A percentile compares a stretch with the other conserved stretches of the same genome.
phyloP scores from a whole-genome alignment of 30 jellyfish, hydroid and myxozoan genomes.

The Mastigias papua region DNA sequence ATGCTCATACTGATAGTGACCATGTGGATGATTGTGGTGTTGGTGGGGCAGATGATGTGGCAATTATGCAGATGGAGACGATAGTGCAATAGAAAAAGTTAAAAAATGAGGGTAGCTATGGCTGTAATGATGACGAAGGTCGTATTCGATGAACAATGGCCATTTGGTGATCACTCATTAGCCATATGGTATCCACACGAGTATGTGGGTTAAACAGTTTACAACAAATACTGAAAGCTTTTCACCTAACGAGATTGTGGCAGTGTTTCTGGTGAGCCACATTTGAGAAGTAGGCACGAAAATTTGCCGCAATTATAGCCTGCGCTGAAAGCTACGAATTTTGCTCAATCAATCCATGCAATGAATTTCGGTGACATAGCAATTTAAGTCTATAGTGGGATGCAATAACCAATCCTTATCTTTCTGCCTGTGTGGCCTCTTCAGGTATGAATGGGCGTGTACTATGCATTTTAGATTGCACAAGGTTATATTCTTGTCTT shows the following conservation, averaged over 20 bases:
- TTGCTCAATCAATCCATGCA: background rate
- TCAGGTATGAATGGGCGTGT: conserved; percentile 2
- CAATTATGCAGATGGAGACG: too few relatives aligned
- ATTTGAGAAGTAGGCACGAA: background rate
- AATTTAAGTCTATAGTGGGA: background rate
- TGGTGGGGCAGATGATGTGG: too few relatives aligned
- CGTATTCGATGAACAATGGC: background rate
- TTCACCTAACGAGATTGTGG: background rate
- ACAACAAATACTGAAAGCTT: background rate
- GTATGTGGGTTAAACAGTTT: background rate
- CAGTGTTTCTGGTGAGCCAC: conserved; percentile 1
- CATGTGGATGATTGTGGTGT: too few relatives aligned
- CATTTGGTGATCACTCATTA: too few relatives aligned
- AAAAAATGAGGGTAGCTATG: too few relatives aligned
- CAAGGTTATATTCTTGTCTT: too few relatives aligned
- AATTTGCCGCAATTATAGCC: conserved; percentile 16
- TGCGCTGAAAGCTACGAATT: conserved; percentile 36
- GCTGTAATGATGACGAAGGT: too few relatives aligned
- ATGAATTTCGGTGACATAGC: background rate
- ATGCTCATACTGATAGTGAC: too few relatives aligned
- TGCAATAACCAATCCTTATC: background rate
- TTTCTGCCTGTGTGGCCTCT: background rate
- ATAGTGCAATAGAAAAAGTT: too few relatives aligned
- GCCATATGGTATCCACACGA: background rate
- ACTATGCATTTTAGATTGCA: background rate